phyloP scores from a whole-genome alignment of 2,888 invertebrate species.

The Orchesellides sinensis region DNA sequence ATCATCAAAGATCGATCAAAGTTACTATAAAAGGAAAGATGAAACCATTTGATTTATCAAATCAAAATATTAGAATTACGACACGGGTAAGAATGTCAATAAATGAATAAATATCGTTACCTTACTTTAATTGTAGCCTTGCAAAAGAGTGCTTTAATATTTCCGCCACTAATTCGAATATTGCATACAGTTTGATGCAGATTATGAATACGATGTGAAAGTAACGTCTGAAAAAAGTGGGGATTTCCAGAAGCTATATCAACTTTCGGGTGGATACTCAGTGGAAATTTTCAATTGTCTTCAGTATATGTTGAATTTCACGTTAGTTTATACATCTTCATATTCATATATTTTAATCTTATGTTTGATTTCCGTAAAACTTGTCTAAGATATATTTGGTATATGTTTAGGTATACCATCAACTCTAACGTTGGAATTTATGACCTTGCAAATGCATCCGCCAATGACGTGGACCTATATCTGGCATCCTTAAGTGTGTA shows the following conservation, averaged over 20 bases:
- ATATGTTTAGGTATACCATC: constrained; percentile 28
- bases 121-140: no score
- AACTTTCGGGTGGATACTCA: not conserved
- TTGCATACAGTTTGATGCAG: not conserved
- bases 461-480: constrained; percentile 43
- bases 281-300: constrained; percentile 13
- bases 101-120: not conserved
- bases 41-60: not conserved
- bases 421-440: constrained; percentile 28
- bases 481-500: constrained; percentile 38
- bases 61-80: not conserved
- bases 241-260: not conserved
- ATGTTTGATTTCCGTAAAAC: not conserved
- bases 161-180: no score
- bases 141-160: no score
- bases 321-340: not conserved
- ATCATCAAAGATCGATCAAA: no score
- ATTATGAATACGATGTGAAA: constrained; percentile 21
- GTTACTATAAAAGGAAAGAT: no score
- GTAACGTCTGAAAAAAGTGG: not conserved
- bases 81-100: constrained; percentile 8
- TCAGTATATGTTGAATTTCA: constrained; percentile 3
- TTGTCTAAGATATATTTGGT: not conserved
- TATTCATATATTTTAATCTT: no score
- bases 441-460: constrained; percentile 27